Percentiles rank a stretch among this genome's conserved stretches.
phyloP scores from a whole-genome alignment of 2,113 vertebrate species.

The Micromys minutus region DNA sequence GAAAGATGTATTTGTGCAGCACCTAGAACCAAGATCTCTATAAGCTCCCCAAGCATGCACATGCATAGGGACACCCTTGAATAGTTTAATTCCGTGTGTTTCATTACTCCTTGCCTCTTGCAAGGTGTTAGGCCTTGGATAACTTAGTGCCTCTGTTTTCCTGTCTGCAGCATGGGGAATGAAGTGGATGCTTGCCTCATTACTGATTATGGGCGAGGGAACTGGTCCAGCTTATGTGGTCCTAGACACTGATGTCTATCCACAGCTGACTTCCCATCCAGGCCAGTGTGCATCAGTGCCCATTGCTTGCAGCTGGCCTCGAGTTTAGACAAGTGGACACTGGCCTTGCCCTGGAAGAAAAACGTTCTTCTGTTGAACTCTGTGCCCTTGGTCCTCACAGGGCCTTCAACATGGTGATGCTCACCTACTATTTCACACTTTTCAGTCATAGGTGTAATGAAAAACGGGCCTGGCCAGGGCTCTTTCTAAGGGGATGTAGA shows the following conservation, averaged over 20 bases:
- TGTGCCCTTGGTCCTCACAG: background rate
- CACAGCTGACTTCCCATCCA: background rate
- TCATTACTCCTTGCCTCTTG: background rate
- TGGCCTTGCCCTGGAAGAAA: background rate
- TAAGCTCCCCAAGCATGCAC: background rate
- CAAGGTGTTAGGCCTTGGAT: background rate
- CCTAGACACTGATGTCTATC: background rate
- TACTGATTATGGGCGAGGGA: background rate
- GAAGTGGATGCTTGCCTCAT: rapidly evolving
- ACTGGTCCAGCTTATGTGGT: rapidly evolving
- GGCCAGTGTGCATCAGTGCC: too few relatives aligned
- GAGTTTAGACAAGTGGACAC: background rate
- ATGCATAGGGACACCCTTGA: background rate
- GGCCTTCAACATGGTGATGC: background rate
- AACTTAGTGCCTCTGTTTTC: background rate
- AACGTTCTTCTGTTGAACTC: background rate
- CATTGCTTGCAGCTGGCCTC: background rate
- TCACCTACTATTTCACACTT: background rate
- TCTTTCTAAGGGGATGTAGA: background rate
- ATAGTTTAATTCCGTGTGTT: too few relatives aligned
- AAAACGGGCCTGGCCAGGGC: background rate
- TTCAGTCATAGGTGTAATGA: too few relatives aligned
- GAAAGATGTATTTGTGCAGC: rapidly evolving
- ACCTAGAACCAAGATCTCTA: background rate
- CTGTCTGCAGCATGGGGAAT: background rate